phyloP scores from a whole-genome alignment of 2,113 vertebrate genomes.

The Hippocampus barbouri region DNA sequence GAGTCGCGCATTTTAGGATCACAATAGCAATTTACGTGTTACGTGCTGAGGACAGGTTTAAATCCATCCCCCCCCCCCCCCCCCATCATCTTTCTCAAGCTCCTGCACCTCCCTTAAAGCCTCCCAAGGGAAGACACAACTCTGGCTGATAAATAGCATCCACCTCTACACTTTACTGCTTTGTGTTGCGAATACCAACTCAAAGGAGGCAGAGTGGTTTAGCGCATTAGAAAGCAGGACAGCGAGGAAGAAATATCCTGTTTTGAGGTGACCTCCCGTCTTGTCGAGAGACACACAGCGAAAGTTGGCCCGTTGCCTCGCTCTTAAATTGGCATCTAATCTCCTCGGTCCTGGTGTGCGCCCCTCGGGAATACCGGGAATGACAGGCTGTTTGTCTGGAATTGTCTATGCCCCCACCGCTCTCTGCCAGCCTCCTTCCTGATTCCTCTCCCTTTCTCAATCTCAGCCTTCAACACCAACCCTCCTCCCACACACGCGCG shows the following conservation, averaged over 20 bases:
- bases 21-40: background rate
- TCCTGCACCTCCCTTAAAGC: background rate
- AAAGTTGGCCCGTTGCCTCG: slow-evolving; percentile 57
- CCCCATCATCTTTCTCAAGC: background rate
- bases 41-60: background rate
- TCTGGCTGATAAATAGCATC: slow-evolving; percentile 26
- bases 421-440: slow-evolving; percentile 13
- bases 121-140: slow-evolving; percentile 28
- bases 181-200: slow-evolving; percentile 52
- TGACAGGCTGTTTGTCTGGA: slow-evolving; percentile 75
- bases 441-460: slow-evolving; percentile 38
- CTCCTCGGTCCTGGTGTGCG: slow-evolving; percentile 49
- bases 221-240: slow-evolving; percentile 47
- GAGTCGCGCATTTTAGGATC: background rate
- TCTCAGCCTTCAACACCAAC: slow-evolving; percentile 22
- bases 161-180: slow-evolving; percentile 23
- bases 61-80: background rate
- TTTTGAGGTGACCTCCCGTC: slow-evolving; percentile 70
- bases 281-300: slow-evolving; percentile 61
- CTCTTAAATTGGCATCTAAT: slow-evolving; percentile 74
- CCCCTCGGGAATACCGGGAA: slow-evolving; percentile 60
- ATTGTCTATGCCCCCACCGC: slow-evolving; percentile 58
- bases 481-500: background rate
- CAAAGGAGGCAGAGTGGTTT: slow-evolving; percentile 14
- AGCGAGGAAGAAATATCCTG: slow-evolving; percentile 41